Evolutionary conservation across 2,113 vertebrate species (phyloP).

Genomic region (Prionailurus bengalensis): DNA sequence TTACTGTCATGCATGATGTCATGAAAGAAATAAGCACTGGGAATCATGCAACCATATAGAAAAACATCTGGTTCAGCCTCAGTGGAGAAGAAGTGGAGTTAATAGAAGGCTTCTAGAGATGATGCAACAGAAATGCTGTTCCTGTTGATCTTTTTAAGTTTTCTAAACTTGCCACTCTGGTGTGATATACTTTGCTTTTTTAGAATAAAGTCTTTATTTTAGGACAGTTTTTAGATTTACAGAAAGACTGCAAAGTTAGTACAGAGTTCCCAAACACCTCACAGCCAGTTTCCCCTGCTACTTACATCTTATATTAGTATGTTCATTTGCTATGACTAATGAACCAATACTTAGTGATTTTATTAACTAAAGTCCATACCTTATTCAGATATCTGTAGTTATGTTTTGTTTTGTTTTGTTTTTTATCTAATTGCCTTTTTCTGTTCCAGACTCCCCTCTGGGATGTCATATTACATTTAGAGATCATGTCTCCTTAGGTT

Average conservation of each 20-base stretch:
- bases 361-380: background rate
- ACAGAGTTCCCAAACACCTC: background rate
- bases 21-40: background rate
- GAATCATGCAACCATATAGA: background rate
- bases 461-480: background rate
- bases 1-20: background rate
- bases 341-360: background rate
- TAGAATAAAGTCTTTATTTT: background rate
- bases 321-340: background rate
- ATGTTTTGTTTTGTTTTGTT: background rate
- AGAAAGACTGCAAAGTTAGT: background rate
- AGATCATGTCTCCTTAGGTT: background rate
- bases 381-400: background rate
- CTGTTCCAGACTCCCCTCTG: background rate
- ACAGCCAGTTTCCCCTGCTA: background rate
- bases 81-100: background rate
- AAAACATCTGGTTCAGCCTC: background rate
- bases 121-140: background rate
- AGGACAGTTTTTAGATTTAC: background rate
- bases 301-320: background rate
- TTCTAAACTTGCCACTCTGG: background rate
- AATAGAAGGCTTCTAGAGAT: background rate
- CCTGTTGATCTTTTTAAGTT: background rate
- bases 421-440: background rate
- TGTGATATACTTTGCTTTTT: background rate